Base-by-base conservation (phyloP, 1,140 invertebrate genomes). In the Phocides pigmalion region DNA sequence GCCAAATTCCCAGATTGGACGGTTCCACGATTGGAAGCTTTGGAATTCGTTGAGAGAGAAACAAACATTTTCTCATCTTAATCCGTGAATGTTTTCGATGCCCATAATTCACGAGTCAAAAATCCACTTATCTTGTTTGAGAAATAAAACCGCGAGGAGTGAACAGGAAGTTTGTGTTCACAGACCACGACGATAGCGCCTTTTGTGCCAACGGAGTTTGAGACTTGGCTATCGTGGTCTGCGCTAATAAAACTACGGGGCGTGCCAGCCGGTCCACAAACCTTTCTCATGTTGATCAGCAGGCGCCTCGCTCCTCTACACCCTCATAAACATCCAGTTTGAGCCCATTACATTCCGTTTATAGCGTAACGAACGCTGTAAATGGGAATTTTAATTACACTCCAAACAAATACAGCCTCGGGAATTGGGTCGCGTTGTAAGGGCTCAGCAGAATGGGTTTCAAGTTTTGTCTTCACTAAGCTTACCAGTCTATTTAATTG, bases 281-380 rank as follows among this genome's bases (percentile, higher is more conserved):
- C 72, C 79, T 77, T 77, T 82, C 71, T 77, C 74, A 75, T 84
- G 81, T 78, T 80, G 76, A 80, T 84, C 72, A 79, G 72, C 25
- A n/a, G 32, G 39, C 50, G 32, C 22, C 47, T 50, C 22, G 47
- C 50, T 53, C 32, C 17, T 53, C 28, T n/a, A 53, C 50, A 49
- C 22, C 19, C 28, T 66, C 59, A 37, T 32, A 41, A 59, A 56
- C 50, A 32, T 17, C 44, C 50, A 35, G 1, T 61, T 35, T 63
- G 54, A 47, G 42, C 25, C 69, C 47, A 66, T 68, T 66, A 74
- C 42, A 32, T 25, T 12, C 53, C 51, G 46, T 66, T 63, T 68
- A 66, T 22, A 51, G 46, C 44, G 32, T 46, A 62, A 66, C 64
- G 70, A 74, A 63, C 61, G 62, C 20, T 68, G 53, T 64, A 65